phyloP scores from a whole-genome alignment of 2,888 invertebrate species.

The Abscondita cerata region DNA sequence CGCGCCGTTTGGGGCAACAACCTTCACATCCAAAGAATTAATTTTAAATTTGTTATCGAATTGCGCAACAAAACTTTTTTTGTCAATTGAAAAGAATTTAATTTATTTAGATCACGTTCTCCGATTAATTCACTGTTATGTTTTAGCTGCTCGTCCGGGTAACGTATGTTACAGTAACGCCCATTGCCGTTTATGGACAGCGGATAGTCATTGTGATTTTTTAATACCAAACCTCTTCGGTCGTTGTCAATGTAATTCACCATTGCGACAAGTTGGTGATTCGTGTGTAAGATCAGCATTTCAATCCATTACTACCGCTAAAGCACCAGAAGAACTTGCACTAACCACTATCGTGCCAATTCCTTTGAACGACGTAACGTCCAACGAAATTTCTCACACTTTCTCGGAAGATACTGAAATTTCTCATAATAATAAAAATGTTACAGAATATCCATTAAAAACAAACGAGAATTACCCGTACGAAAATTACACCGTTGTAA shows the following conservation, averaged over 20 bases:
- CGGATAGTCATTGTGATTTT: constrained; percentile 86
- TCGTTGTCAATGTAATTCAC: constrained; percentile 80
- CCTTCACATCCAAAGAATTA: constrained; percentile 10
- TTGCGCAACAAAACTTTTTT: too few relatives aligned
- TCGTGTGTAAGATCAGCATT: constrained; percentile 65
- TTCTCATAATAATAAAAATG: neutral
- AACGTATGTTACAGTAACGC: constrained; percentile 90
- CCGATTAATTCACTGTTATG: constrained; percentile 16
- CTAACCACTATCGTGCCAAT: constrained; percentile 45
- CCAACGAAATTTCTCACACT: constrained; percentile 47
- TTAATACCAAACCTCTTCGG: constrained; percentile 90
- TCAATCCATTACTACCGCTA: constrained; percentile 48
- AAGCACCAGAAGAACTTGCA: constrained; percentile 18
- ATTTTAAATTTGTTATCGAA: too few relatives aligned
- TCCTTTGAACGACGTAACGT: constrained; percentile 41
- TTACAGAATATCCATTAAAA: neutral
- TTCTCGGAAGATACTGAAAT: constrained; percentile 22
- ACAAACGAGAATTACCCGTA: neutral
- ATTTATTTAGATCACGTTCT: neutral
- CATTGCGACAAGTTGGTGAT: constrained; percentile 69
- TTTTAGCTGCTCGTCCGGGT: constrained; percentile 84
- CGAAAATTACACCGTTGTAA: constrained; percentile 42
- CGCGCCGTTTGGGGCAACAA: constrained; percentile 15
- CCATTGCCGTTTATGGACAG: constrained; percentile 85
- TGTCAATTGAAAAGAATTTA: neutral